Conservation (phyloP, 1,140 invertebrate genomes). For the Anastatus disparis region DNA sequence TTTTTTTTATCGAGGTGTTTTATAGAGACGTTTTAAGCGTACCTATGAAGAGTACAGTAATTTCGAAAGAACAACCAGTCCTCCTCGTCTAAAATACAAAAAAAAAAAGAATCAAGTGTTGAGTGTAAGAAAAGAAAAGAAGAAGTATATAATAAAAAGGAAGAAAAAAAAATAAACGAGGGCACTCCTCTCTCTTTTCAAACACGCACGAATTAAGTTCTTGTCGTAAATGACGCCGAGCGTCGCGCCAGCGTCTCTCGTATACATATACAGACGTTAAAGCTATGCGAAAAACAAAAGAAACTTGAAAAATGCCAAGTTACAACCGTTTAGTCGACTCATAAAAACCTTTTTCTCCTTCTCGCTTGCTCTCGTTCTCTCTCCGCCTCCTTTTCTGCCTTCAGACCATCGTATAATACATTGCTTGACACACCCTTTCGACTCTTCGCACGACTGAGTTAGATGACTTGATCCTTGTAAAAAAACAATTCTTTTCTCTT, state of each 20-base stretch:
- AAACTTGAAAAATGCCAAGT: conserved; percentile 42
- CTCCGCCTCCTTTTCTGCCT: conserved; percentile 5
- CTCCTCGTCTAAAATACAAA: neutral
- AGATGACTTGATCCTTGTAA: too few relatives aligned
- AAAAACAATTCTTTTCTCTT: neutral
- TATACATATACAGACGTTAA: too few relatives aligned
- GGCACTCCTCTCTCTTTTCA: conserved; percentile 3
- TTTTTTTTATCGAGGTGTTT: too few relatives aligned
- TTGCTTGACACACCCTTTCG: neutral
- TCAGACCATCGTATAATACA: too few relatives aligned
- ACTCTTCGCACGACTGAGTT: neutral
- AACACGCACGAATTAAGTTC: conserved; percentile 50
- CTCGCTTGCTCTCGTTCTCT: neutral
- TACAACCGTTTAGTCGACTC: conserved; percentile 53
- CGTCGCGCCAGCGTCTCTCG: neutral
- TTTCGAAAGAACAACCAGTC: neutral
- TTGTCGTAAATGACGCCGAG: conserved; percentile 36
- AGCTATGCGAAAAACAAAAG: conserved; percentile 43
- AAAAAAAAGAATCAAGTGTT: neutral
- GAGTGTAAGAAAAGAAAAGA: too few relatives aligned
- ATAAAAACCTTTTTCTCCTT: conserved; percentile 50
- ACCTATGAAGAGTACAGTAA: conserved; percentile 15
- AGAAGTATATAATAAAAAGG: neutral
- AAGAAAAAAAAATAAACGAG: conserved; percentile 32
- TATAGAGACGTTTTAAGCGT: too few relatives aligned